A percentile compares a stretch with the other conserved stretches of the same genome.
Conservation (phyloP, 2,888 invertebrate species). For the Drosophila atripex region DNA sequence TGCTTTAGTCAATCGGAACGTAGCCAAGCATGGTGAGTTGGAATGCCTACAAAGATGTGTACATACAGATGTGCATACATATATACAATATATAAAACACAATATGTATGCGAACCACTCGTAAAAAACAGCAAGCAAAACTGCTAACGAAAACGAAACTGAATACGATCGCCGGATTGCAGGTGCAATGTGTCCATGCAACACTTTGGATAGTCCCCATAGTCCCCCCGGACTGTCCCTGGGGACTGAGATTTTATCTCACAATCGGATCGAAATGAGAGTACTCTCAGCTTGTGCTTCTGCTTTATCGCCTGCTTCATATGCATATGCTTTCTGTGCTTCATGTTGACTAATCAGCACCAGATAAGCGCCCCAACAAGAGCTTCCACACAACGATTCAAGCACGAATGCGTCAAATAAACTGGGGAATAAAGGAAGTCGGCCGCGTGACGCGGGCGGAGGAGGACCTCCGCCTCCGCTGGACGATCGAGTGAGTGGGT, state of each 20-base stretch:
- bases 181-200: background rate
- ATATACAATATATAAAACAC: no score
- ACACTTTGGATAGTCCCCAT: no score
- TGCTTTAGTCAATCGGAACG: constrained; percentile 1
- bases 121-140: constrained; percentile 21
- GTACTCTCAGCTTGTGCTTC: background rate
- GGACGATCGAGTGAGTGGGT: background rate
- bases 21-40: background rate
- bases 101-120: background rate
- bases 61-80: background rate
- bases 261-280: background rate
- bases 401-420: background rate
- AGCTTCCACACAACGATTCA: constrained; percentile 6
- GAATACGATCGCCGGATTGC: constrained; percentile 8
- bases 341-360: constrained; percentile 51
- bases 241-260: no score
- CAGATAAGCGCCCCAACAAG: constrained; percentile 25
- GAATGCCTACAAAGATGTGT: background rate
- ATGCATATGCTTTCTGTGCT: background rate
- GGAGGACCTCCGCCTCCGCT: no score
- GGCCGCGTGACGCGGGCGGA: background rate
- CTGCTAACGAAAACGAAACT: constrained; percentile 26
- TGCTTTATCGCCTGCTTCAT: constrained; percentile 4
- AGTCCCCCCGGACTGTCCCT: no score
- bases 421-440: background rate